A percentile compares a stretch with the other conserved stretches of the same genome.
phyloP scores from a whole-genome alignment of 2,113 vertebrate species.

The Picathartes gymnocephalus region DNA sequence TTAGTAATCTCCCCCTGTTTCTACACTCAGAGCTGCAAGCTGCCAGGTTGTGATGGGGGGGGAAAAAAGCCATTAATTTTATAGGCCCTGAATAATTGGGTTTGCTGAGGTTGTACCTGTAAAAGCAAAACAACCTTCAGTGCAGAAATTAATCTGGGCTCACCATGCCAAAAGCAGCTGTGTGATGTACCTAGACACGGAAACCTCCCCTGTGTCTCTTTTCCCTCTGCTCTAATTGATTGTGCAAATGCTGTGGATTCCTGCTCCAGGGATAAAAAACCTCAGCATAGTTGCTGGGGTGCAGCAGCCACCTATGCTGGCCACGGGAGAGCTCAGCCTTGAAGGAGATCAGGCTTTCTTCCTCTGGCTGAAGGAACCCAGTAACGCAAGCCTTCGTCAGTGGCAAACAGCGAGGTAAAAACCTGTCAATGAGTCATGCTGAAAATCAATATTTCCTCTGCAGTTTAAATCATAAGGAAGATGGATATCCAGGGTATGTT shows the following conservation, averaged over 20 bases:
- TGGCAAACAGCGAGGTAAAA: background rate
- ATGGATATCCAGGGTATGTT: background rate
- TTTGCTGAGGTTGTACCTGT: background rate
- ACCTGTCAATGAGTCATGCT: background rate
- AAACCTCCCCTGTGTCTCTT: background rate
- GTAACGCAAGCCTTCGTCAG: accelerated
- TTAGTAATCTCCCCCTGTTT: background rate
- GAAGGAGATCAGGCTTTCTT: background rate
- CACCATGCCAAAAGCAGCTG: background rate
- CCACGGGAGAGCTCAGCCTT: background rate
- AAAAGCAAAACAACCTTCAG: background rate
- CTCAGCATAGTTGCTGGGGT: background rate
- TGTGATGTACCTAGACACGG: background rate
- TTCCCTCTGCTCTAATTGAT: background rate
- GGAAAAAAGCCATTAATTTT: background rate
- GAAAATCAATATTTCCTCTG: background rate
- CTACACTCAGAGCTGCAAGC: background rate
- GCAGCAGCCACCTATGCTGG: accelerated
- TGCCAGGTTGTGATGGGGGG: background rate
- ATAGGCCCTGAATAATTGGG: background rate
- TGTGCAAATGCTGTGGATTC: background rate
- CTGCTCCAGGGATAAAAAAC: background rate
- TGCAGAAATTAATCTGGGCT: background rate
- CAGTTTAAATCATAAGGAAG: background rate
- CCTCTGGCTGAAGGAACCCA: background rate